These are phyloP conservation scores for Smittia sp. DNA, from an alignment of 2,888 invertebrate genomes.

Conservation along the genomic window DNA sequence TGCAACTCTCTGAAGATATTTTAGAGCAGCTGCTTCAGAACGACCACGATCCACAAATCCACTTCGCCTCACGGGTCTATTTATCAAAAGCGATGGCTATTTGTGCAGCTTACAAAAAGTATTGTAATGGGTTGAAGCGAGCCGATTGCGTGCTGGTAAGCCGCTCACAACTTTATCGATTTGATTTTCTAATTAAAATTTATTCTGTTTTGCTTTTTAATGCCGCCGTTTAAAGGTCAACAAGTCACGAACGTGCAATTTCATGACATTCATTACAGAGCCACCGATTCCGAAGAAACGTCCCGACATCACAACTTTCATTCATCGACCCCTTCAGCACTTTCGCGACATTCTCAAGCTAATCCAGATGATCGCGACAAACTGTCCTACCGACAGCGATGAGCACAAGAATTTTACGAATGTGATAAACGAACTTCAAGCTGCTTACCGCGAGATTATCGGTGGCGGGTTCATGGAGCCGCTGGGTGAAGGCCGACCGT, in stretches of 20 bases:
- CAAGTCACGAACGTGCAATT: constrained; percentile 71
- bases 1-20: constrained; percentile 71
- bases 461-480: constrained; percentile 84
- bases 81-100: constrained; percentile 70
- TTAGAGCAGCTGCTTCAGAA: constrained; percentile 70
- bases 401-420: constrained; percentile 53
- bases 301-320: constrained; percentile 79
- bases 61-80: constrained; percentile 68
- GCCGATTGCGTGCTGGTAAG: constrained; percentile 78
- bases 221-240: constrained; percentile 56
- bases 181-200: not conserved
- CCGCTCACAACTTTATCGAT: constrained; percentile 6
- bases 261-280: constrained; percentile 75
- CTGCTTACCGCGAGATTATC: constrained; percentile 75
- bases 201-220: constrained; percentile 17
- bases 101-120: constrained; percentile 74
- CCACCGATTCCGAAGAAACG: constrained; percentile 77
- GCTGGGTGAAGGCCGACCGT: constrained; percentile 75
- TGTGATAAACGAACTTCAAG: constrained; percentile 56
- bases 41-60: constrained; percentile 69
- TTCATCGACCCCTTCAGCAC: constrained; percentile 83
- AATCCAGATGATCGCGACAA: constrained; percentile 57
- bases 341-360: constrained; percentile 64
- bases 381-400: constrained; percentile 53
- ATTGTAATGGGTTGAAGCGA: constrained; percentile 78